Conservation (phyloP, 2,797 vertebrate genomes). For the Fratercula arctica region DNA sequence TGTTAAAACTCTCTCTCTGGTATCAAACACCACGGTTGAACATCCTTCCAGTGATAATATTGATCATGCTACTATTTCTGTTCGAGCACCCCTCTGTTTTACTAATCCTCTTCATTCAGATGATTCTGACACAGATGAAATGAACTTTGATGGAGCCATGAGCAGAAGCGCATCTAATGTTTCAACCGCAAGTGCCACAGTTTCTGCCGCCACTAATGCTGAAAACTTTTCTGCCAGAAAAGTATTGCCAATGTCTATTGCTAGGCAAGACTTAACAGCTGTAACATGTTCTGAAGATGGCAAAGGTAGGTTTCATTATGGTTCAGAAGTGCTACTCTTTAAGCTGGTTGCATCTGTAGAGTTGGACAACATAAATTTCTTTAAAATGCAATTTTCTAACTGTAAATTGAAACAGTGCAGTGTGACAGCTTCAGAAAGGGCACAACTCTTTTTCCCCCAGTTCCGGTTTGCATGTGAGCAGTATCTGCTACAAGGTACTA, state of each 20-base stretch:
- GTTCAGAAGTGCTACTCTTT: not conserved
- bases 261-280: conserved; percentile 78
- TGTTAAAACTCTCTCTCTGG: conserved; percentile 73
- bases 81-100: conserved; percentile 89
- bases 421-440: not conserved
- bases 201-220: conserved; percentile 76
- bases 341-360: not conserved
- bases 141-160: conserved; percentile 68
- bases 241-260: conserved; percentile 91
- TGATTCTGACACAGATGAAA: conserved; percentile 87
- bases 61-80: conserved; percentile 25
- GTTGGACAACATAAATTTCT: not conserved
- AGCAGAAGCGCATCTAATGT: conserved; percentile 76
- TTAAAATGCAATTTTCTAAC: not conserved
- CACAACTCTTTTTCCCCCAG: not conserved
- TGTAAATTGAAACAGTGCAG: not conserved
- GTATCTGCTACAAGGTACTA: not conserved
- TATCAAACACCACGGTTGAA: conserved; percentile 66
- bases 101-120: conserved; percentile 97
- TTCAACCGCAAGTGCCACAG: conserved; percentile 86
- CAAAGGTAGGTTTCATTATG: conserved; percentile 83
- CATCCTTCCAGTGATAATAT: not conserved
- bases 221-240: conserved; percentile 83
- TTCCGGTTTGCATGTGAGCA: not conserved
- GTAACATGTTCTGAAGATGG: conserved; percentile 68